phyloP scores from a whole-genome alignment of 2,888 invertebrate species.

The Exocentrus adspersus region DNA sequence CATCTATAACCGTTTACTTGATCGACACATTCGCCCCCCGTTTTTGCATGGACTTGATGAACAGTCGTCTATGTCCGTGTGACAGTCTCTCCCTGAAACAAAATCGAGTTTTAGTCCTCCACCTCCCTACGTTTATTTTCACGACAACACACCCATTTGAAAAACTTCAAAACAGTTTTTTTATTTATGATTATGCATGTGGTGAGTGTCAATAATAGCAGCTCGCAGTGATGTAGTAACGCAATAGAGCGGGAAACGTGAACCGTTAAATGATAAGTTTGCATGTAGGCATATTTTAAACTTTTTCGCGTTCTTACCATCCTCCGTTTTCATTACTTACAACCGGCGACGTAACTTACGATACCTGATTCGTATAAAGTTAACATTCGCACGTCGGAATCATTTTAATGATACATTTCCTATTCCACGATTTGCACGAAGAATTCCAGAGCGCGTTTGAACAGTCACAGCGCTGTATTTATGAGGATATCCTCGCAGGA shows the following conservation, averaged over 20 bases:
- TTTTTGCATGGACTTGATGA: constrained; percentile 86
- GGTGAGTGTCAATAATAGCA: constrained; percentile 39
- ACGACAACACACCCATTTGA: too few species aligned
- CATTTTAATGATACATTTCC: constrained; percentile 58
- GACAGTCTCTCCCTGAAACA: constrained; percentile 78
- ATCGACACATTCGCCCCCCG: constrained; percentile 91
- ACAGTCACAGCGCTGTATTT: constrained; percentile 7
- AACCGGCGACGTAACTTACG: constrained; percentile 17
- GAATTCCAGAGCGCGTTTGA: constrained; percentile 23
- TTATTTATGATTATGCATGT: constrained; percentile 24
- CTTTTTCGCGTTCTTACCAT: constrained; percentile 18
- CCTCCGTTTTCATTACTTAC: constrained; percentile 24
- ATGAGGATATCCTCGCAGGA: constrained; percentile 14
- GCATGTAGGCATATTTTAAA: constrained; percentile 35
- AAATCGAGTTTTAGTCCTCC: neutral
- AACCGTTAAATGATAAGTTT: constrained; percentile 31
- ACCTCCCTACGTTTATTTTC: too few species aligned
- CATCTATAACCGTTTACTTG: constrained; percentile 86
- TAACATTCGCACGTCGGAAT: constrained; percentile 56
- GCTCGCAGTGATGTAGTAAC: too few species aligned
- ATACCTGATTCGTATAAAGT: constrained; percentile 46
- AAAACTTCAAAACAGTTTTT: too few species aligned
- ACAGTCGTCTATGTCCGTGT: constrained; percentile 89
- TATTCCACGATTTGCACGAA: constrained; percentile 58
- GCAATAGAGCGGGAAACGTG: constrained; percentile 33